Evolutionary conservation across 2,113 vertebrate species (phyloP), one percentile per base, ranked within the genome.

Genomic region (Sula dactylatra): DNA sequence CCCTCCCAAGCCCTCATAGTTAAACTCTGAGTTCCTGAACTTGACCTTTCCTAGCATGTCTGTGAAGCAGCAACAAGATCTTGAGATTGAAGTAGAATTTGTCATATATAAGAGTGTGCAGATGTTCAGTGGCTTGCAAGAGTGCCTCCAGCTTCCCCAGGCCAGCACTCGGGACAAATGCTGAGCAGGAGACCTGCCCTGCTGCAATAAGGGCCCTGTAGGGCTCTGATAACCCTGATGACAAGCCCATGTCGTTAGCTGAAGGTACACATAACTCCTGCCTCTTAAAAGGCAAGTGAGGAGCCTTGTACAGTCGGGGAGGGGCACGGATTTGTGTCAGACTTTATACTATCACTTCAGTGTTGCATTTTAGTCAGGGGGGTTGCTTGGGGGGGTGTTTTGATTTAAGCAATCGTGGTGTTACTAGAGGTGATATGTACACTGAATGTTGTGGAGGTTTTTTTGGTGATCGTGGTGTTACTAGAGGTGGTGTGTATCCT

Each of bases 111-210:
- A 52, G 8, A 6, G 9, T 16, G 47, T 92, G 62, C 83, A 95
- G 96, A 77, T 94, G 49, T 70, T 95, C n/a, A 74, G 74, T 83
- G 55, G 55, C 62, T 95, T 96, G 25, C 66, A 95, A 70, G 42
- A 36, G 38, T 91, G 58, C 18, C 58, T 79, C 16, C 49, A 70
- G 38, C 66, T 86, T 86, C 65, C 61, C 3, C 1, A 74, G 83
- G 40, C 9, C 34, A 65, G 73, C 40, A 4, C 34, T 86, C 2
- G 45, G 3, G n/a, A 50, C 3, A 9, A 67, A n/a, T 26, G 42
- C 49, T 36, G 56, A 84, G 81, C 19, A 22, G 8, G 58, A 76
- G 81, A 71, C 21, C 40, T 58, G 56, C 47, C 21, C 4, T 44
- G 3, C 45, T 81, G 61, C 64, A 55, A 29, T 50, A 27, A 50